These are phyloP conservation scores for Cinclus cinclus DNA, from an alignment of 2,113 vertebrate genomes.

Conservation along the genomic window DNA sequence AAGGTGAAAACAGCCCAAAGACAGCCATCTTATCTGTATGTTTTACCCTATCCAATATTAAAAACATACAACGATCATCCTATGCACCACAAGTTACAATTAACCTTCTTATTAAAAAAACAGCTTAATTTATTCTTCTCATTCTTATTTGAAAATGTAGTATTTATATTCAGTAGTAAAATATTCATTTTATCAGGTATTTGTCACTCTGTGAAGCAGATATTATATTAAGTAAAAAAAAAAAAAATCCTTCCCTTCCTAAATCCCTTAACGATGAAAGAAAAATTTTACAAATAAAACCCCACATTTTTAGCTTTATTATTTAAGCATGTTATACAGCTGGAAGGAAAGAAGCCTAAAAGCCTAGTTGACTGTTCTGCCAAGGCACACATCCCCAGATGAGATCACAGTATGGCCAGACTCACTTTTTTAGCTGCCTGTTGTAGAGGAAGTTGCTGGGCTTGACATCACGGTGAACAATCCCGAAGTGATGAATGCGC, in stretches of 20 bases:
- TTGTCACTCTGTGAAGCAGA: neutral
- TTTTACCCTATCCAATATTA: neutral
- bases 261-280: neutral
- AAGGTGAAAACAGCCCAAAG: neutral
- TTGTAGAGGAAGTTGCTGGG: conserved; percentile 90
- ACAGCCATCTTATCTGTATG: neutral
- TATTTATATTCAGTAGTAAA: neutral
- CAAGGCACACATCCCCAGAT: conserved; percentile 67
- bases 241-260: neutral
- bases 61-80: neutral
- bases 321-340: conserved; percentile 35
- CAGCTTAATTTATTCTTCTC: neutral
- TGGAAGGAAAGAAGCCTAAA: conserved; percentile 9
- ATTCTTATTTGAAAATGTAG: neutral
- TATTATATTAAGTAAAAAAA: neutral
- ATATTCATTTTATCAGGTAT: neutral
- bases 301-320: neutral
- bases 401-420: conserved; percentile 35
- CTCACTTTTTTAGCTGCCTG: conserved; percentile 85
- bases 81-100: neutral
- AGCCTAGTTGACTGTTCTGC: conserved; percentile 3
- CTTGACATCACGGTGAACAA: conserved; percentile 97
- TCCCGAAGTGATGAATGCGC: conserved; percentile 94
- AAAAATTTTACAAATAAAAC: neutral
- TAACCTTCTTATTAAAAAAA: neutral